Conservation (phyloP, 2,113 vertebrate genomes). For the Tringa solitaria region DNA sequence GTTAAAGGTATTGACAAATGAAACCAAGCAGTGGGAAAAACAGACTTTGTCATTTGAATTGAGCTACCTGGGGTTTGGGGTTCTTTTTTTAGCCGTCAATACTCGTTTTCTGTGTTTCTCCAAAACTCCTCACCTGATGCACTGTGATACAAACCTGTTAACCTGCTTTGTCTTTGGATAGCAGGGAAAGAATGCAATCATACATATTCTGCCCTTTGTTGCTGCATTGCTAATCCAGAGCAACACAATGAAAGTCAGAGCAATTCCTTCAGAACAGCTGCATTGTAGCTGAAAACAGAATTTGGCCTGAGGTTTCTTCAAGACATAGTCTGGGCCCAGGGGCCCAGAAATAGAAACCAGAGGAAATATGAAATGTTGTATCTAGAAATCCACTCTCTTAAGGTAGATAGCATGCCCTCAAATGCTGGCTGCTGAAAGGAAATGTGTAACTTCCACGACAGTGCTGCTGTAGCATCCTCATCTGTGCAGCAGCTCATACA, state of each 20-base stretch:
- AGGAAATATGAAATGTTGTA: background rate
- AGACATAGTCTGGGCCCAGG: background rate
- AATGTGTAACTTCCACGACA: background rate
- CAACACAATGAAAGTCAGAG: background rate
- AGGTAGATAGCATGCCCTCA: background rate
- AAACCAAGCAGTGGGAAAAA: conserved; percentile 35
- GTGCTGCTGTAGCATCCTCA: background rate
- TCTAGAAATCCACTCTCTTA: background rate
- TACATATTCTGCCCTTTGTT: background rate
- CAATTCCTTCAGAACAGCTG: conserved; percentile 21
- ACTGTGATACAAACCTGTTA: background rate
- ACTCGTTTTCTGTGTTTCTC: background rate
- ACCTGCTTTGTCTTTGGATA: background rate
- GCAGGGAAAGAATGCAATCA: background rate
- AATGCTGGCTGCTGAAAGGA: background rate
- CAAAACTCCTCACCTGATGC: background rate
- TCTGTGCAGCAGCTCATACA: background rate
- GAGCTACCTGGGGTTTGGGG: background rate
- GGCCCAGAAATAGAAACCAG: background rate
- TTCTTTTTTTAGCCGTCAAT: background rate
- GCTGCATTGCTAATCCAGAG: background rate
- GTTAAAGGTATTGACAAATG: conserved; percentile 21
- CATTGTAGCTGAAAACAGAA: background rate
- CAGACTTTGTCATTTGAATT: conserved; percentile 1
- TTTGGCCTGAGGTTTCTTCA: background rate